Percentiles rank a stretch among this genome's conserved stretches.
phyloP scores from a whole-genome alignment of 2,888 invertebrate species.

The Epirrhoe alternata region DNA sequence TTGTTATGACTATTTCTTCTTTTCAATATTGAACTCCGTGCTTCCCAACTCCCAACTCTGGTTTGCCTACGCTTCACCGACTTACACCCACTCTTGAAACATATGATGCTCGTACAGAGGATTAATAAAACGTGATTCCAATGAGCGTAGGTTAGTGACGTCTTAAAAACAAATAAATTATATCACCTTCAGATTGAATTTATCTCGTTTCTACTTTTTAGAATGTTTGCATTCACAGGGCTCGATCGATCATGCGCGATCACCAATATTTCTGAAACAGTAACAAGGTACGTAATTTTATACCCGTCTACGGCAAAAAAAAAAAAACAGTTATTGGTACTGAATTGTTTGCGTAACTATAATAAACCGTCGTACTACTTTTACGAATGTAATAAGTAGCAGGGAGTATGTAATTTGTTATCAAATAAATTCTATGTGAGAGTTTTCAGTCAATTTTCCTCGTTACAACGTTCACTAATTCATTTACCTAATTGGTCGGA shows the following conservation, averaged over 20 bases:
- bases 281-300: neutral
- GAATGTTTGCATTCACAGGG: neutral
- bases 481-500: constrained; percentile 34
- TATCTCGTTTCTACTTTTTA: neutral
- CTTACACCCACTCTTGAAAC: constrained; percentile 51
- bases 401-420: neutral
- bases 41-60: constrained; percentile 56
- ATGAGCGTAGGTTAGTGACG: constrained; percentile 47
- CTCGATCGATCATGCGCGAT: neutral
- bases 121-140: constrained; percentile 54
- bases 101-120: constrained; percentile 45
- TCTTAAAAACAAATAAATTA: constrained; percentile 48
- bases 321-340: constrained; percentile 9
- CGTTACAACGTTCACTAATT: constrained; percentile 27
- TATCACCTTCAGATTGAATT: constrained; percentile 38
- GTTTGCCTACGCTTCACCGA: constrained; percentile 67
- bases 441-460: constrained; percentile 2
- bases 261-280: constrained; percentile 4
- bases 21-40: constrained; percentile 38
- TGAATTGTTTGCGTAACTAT: constrained; percentile 10
- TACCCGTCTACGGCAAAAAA: constrained; percentile 2
- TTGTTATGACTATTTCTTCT: neutral
- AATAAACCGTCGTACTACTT: constrained; percentile 1
- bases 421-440: neutral
- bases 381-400: constrained; percentile 10